A percentile compares a stretch with the other conserved stretches of the same genome.
Conservation (phyloP, 2,113 vertebrate genomes). For the Lepidothrix coronata region DNA sequence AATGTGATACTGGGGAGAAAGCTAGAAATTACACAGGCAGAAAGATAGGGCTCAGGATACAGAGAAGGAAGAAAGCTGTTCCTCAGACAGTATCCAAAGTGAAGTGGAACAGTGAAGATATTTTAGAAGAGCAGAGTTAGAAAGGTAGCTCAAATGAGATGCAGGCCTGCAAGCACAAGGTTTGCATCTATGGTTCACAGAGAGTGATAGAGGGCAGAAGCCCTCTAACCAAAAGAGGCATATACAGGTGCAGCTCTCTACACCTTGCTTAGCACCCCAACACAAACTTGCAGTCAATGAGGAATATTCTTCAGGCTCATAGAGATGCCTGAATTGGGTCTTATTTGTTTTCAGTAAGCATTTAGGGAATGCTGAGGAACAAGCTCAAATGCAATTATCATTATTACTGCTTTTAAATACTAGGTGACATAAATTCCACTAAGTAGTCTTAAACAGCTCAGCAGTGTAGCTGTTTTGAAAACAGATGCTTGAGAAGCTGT, state of each 20-base stretch:
- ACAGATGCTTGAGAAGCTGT: neutral
- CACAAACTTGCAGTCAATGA: neutral
- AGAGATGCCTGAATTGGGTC: neutral
- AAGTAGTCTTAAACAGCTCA: neutral
- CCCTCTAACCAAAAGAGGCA: neutral
- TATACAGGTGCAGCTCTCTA: accelerated
- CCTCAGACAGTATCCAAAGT: neutral
- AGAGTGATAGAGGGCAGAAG: neutral
- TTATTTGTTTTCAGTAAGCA: neutral
- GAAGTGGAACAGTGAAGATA: neutral
- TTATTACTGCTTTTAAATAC: neutral
- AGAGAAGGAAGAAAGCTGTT: neutral
- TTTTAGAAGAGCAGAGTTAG: neutral
- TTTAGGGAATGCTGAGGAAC: neutral
- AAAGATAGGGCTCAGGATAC: neutral
- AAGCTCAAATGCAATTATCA: neutral
- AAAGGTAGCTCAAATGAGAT: neutral
- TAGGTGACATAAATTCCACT: neutral
- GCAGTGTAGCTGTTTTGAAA: neutral
- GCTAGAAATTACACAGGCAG: neutral
- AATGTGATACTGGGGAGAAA: neutral
- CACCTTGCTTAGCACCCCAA: neutral
- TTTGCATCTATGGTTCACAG: neutral
- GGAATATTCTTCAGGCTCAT: neutral
- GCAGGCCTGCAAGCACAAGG: neutral